Percentiles rank a stretch among this genome's conserved stretches.
Evolutionary conservation across 2,797 vertebrate genomes (phyloP).

Genomic region (Sebastes umbrosus): DNA sequence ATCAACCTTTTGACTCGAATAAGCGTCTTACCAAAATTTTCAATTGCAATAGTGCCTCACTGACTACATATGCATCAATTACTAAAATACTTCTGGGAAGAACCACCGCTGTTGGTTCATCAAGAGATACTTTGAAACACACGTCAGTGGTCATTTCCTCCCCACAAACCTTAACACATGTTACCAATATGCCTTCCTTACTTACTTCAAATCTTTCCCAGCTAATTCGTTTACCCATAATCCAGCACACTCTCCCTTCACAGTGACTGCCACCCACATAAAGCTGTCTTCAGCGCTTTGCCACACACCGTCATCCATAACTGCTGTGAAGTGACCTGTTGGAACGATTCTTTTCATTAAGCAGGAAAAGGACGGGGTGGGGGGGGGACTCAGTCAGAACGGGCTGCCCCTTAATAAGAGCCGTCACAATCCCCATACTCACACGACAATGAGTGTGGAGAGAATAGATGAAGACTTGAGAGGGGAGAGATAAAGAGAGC

Average conservation of each 20-base stretch:
- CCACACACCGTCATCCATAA: constrained; percentile 35
- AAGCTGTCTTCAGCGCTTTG: constrained; percentile 14
- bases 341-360: constrained; percentile 32
- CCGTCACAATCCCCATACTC: constrained; percentile 20
- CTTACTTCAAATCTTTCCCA: constrained; percentile 4
- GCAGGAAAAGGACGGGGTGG: constrained; percentile 17
- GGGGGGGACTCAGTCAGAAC: background rate
- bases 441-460: constrained; percentile 15
- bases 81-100: background rate
- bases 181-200: constrained; percentile 1
- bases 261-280: constrained; percentile 21
- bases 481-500: constrained; percentile 12
- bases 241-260: constrained; percentile 1
- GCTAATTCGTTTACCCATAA: background rate
- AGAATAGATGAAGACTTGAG: constrained; percentile 33
- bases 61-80: background rate
- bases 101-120: background rate
- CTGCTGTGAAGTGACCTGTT: constrained; percentile 49
- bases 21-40: background rate
- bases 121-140: background rate
- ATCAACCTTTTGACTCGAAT: background rate
- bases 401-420: constrained; percentile 16
- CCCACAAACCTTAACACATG: constrained; percentile 32
- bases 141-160: background rate
- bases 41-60: background rate